Conservation (phyloP, 2,113 vertebrate genomes). For the Sminthopsis crassicaudata region DNA sequence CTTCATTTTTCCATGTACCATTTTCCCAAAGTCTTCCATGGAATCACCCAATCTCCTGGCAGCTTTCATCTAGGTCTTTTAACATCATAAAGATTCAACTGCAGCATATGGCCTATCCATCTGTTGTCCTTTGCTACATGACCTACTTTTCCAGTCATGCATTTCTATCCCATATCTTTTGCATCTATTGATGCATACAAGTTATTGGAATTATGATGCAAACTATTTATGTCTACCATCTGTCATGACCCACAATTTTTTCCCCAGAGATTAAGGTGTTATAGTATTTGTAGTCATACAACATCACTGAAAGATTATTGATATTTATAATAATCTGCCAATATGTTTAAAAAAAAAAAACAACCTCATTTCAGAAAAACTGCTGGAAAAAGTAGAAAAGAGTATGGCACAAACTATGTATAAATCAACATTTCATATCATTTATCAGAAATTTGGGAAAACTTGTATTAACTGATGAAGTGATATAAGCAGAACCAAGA, state of each 20-base stretch:
- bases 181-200: not conserved
- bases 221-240: not conserved
- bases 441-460: not conserved
- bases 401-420: too few relatives aligned
- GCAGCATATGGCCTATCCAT: not conserved
- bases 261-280: not conserved
- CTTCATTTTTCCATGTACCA: not conserved
- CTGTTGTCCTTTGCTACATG: not conserved
- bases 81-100: not conserved
- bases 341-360: too few relatives aligned
- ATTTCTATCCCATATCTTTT: not conserved
- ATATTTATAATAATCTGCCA: too few relatives aligned
- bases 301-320: not conserved
- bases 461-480: not conserved
- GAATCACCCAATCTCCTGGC: not conserved
- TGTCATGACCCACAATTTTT: not conserved
- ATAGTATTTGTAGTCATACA: not conserved
- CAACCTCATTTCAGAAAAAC: too few relatives aligned
- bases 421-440: too few relatives aligned
- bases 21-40: not conserved
- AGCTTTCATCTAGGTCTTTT: not conserved
- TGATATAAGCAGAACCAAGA: not conserved
- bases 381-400: too few relatives aligned
- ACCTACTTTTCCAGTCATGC: not conserved
- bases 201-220: not conserved